Conservation (phyloP, 2,113 vertebrate species). For the Cynoglossus semilaevis region DNA sequence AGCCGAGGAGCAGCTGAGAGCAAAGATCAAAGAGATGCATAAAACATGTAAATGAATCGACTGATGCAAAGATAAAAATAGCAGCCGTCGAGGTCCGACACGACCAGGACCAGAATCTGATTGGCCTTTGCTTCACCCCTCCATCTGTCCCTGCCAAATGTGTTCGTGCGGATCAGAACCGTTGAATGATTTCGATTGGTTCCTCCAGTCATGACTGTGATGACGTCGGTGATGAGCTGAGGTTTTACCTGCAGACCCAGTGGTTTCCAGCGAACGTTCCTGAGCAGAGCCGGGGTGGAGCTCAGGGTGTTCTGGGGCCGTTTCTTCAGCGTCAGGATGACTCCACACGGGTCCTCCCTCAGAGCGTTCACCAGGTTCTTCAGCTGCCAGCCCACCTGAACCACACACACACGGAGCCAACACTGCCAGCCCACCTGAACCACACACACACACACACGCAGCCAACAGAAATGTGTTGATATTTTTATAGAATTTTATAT, state of each 20-base stretch:
- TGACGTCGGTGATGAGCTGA: neutral
- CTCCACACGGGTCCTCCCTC: slow-evolving; percentile 86
- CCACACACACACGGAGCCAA: slow-evolving; percentile 23
- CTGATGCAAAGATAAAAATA: slow-evolving; percentile 67
- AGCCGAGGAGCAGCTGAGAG: slow-evolving; percentile 10
- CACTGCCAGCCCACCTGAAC: too few relatives aligned
- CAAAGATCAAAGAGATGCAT: slow-evolving; percentile 55
- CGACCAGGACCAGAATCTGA: slow-evolving; percentile 33
- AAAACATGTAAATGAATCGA: slow-evolving; percentile 70
- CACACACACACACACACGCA: too few relatives aligned
- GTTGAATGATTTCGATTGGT: slow-evolving; percentile 7
- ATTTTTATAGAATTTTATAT: too few relatives aligned
- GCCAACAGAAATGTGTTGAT: too few relatives aligned
- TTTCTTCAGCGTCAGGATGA: slow-evolving; percentile 88
- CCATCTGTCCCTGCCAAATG: slow-evolving; percentile 1
- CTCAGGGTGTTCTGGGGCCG: slow-evolving; percentile 86
- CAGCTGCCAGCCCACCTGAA: slow-evolving; percentile 89
- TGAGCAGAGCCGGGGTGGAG: slow-evolving; percentile 85
- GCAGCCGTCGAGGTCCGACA: slow-evolving; percentile 42
- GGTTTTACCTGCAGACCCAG: slow-evolving; percentile 84
- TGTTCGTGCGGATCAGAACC: neutral
- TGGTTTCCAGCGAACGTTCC: slow-evolving; percentile 89
- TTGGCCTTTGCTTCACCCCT: slow-evolving; percentile 1
- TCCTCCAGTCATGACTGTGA: too few relatives aligned
- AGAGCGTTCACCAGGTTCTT: slow-evolving; percentile 89